These are phyloP conservation scores for Cepphus grylle DNA, from an alignment of 2,113 vertebrate species.

Conservation along the genomic window DNA sequence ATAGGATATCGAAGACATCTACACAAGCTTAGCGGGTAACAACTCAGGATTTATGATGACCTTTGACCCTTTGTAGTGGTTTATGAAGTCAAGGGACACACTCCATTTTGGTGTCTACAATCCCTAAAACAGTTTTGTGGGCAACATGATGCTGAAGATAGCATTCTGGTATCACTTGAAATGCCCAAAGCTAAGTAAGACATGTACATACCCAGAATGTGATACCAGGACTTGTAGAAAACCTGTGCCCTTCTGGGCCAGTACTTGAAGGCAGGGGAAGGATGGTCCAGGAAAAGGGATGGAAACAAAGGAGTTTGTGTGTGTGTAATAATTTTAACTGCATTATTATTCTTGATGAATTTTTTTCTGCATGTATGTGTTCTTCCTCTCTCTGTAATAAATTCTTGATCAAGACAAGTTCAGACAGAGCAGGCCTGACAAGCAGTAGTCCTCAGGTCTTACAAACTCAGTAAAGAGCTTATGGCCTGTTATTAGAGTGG, in stretches of 20 bases:
- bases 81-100: neutral
- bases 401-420: neutral
- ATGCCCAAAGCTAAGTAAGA: neutral
- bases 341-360: neutral
- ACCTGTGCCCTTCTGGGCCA: neutral
- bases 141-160: neutral
- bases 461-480: neutral
- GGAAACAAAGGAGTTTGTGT: neutral
- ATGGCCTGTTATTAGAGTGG: neutral
- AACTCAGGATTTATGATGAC: neutral
- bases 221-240: neutral
- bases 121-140: neutral
- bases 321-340: neutral
- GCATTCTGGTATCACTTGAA: neutral
- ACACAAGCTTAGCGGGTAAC: fast-evolving
- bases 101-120: neutral
- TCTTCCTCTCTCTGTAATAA: neutral
- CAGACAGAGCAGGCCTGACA: neutral
- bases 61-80: neutral
- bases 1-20: neutral
- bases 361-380: neutral
- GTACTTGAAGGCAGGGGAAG: neutral
- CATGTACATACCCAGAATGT: neutral
- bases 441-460: neutral
- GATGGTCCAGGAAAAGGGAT: neutral